These are phyloP conservation scores for Mythimna lalbum DNA, from an alignment of 2,888 invertebrate genomes.

Conservation along the genomic window DNA sequence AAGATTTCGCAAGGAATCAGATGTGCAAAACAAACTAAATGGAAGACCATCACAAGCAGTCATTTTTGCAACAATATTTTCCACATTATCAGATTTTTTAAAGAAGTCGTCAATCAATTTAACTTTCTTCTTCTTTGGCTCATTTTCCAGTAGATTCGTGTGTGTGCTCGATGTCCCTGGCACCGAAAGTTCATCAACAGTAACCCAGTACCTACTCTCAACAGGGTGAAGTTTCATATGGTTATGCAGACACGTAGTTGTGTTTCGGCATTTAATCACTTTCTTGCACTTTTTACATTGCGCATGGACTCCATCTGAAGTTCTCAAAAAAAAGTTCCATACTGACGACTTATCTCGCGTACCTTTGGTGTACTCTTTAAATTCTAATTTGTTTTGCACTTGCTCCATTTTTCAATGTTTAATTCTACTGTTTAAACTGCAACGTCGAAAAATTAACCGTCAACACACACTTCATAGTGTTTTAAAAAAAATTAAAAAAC, in stretches of 20 bases:
- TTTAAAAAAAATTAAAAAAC: background rate
- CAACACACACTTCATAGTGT: constrained; percentile 1
- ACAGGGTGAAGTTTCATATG: constrained; percentile 14
- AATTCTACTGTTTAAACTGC: too few species aligned
- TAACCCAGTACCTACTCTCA: constrained; percentile 8
- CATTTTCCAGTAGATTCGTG: constrained; percentile 15
- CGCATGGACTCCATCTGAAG: background rate
- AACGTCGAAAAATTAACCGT: constrained; percentile 7
- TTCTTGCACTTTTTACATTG: background rate
- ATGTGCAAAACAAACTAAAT: constrained; percentile 11
- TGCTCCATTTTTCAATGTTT: constrained; percentile 12
- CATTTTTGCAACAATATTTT: constrained; percentile 11
- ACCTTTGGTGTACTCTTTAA: constrained; percentile 20
- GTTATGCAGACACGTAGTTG: constrained; percentile 11
- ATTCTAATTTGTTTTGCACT: constrained; percentile 7
- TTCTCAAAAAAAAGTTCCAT: constrained; percentile 5
- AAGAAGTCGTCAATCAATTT: constrained; percentile 9
- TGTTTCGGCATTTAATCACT: background rate
- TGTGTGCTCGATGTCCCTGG: constrained; percentile 10
- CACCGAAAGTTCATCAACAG: constrained; percentile 2
- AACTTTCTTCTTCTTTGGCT: constrained; percentile 24
- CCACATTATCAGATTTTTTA: background rate
- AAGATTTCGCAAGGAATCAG: constrained; percentile 15
- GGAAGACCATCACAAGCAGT: constrained; percentile 11
- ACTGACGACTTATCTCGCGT: constrained; percentile 13